Evolutionary conservation across 2,113 vertebrate genomes (phyloP).

Genomic region (Porphyrio hochstetteri): DNA sequence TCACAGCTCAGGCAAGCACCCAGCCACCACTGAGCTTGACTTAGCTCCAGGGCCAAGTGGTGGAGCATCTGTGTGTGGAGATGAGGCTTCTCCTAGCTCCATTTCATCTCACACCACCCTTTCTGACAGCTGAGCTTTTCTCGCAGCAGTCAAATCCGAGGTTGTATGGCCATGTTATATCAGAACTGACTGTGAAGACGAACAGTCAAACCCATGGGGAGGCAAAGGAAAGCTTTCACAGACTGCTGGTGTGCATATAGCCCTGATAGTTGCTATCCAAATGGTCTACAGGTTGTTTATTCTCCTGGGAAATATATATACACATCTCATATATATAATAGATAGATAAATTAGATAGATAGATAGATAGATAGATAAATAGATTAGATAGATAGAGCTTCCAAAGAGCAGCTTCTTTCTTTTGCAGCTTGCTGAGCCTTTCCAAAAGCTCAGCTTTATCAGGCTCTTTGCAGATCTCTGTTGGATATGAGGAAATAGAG

Average conservation of each 20-base stretch:
- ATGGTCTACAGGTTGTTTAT: neutral
- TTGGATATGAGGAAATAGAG: neutral
- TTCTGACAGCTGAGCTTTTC: neutral
- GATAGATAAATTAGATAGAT: no score
- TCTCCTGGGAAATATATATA: neutral
- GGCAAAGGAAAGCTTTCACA: neutral
- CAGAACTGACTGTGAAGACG: neutral
- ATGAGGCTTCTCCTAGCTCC: neutral
- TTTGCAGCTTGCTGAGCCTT: neutral
- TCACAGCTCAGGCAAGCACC: neutral
- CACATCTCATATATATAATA: no score
- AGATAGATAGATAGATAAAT: no score
- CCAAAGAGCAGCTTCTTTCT: neutral
- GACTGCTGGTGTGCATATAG: neutral
- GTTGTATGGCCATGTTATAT: neutral
- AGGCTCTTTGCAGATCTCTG: neutral
- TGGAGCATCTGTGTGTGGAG: neutral
- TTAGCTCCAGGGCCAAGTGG: neutral
- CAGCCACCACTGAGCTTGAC: neutral
- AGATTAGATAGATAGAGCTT: neutral
- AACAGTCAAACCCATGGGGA: neutral
- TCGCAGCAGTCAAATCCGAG: neutral
- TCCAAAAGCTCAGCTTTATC: neutral
- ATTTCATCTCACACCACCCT: neutral
- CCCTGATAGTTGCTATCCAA: neutral